Evolutionary conservation across 2,888 invertebrate species (phyloP).

Genomic region (Hipparchia sbordonii): DNA sequence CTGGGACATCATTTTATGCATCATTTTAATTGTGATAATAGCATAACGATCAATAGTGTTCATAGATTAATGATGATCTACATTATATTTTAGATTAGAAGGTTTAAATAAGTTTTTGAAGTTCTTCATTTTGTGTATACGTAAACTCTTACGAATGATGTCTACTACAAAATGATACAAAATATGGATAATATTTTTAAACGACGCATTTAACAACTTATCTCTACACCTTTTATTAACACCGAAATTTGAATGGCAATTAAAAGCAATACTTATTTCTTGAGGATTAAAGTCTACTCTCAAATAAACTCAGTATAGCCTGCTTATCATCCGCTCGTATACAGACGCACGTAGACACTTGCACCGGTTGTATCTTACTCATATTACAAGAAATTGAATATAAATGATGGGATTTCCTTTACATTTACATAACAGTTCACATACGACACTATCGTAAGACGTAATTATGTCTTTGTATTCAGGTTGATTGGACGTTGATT

Average conservation of each 20-base stretch:
- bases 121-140: too few relatives aligned
- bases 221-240: not conserved
- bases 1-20: too few relatives aligned
- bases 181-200: not conserved
- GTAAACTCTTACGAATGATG: too few relatives aligned
- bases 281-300: not conserved
- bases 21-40: too few relatives aligned
- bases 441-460: slow-evolving; percentile 25
- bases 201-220: slow-evolving; percentile 1
- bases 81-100: too few relatives aligned
- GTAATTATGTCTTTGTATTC: slow-evolving; percentile 11
- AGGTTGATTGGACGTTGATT: slow-evolving; percentile 2
- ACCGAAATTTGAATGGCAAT: not conserved
- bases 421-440: slow-evolving; percentile 34
- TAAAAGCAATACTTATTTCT: not conserved
- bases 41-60: too few relatives aligned
- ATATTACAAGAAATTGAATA: slow-evolving; percentile 31
- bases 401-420: slow-evolving; percentile 36
- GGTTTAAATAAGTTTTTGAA: too few relatives aligned
- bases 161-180: too few relatives aligned
- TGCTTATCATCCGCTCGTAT: slow-evolving; percentile 8
- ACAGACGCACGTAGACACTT: slow-evolving; percentile 24
- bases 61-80: too few relatives aligned
- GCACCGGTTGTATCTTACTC: slow-evolving; percentile 24
- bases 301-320: not conserved